phyloP scores from a whole-genome alignment of 2,113 vertebrate genomes.

The Ifrita kowaldi region DNA sequence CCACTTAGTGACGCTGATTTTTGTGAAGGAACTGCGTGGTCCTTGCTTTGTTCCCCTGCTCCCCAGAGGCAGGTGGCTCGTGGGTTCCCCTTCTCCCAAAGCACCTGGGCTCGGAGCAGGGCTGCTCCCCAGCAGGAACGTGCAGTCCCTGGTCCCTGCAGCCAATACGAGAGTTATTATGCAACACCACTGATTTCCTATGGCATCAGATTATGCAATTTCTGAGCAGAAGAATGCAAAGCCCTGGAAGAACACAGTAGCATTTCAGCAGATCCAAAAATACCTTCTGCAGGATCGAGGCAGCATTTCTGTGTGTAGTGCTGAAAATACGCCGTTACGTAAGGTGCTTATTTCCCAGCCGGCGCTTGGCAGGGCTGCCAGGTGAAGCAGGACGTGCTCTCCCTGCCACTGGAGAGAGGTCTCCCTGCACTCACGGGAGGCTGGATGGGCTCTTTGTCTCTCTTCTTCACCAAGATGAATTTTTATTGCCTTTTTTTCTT shows the following conservation, averaged over 20 bases:
- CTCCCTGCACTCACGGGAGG: neutral
- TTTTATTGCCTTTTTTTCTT: neutral
- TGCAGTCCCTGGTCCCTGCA: neutral
- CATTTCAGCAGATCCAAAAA: constrained; percentile 55
- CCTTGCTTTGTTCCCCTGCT: neutral
- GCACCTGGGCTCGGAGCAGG: neutral
- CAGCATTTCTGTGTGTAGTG: constrained; percentile 14
- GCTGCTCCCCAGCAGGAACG: neutral
- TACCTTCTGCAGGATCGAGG: constrained; percentile 33
- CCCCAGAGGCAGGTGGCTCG: neutral
- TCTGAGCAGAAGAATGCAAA: constrained; percentile 51
- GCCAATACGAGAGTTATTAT: constrained; percentile 1
- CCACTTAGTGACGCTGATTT: neutral
- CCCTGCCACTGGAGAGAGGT: neutral
- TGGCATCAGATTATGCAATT: constrained; percentile 60
- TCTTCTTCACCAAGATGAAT: neutral
- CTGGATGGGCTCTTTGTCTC: neutral
- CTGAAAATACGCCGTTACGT: constrained; percentile 16
- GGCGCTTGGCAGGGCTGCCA: neutral
- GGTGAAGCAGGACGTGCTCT: neutral
- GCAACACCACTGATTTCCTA: constrained; percentile 32
- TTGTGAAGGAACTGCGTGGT: neutral
- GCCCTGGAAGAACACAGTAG: constrained; percentile 36
- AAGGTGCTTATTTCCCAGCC: constrained; percentile 21
- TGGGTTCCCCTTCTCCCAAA: neutral